Evolutionary conservation across 1,140 invertebrate species (phyloP).

Genomic region (Papilio polyxenes): DNA sequence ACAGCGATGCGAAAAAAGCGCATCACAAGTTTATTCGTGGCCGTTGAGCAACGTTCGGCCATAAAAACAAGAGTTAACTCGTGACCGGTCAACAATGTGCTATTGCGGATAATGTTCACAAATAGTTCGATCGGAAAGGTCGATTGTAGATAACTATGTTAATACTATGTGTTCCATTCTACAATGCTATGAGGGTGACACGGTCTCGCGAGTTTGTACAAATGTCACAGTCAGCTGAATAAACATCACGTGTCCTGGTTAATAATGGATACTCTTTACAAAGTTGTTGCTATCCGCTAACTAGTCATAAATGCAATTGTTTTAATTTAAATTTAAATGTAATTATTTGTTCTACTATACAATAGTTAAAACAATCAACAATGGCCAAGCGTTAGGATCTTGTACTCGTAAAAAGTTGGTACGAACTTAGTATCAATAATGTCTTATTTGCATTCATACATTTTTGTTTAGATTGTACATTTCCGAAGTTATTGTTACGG

Average conservation of each 20-base stretch:
- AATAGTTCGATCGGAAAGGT: too few species aligned
- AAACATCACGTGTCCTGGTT: background rate
- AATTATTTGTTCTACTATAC: too few species aligned
- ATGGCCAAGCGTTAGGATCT: too few species aligned
- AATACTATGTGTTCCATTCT: background rate
- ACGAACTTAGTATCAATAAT: background rate
- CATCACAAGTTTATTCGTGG: too few species aligned
- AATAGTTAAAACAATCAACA: too few species aligned
- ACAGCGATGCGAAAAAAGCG: too few species aligned
- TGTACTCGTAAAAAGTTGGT: background rate
- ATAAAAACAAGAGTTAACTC: too few species aligned
- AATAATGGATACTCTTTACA: background rate
- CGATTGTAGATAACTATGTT: too few species aligned
- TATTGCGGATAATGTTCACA: too few species aligned
- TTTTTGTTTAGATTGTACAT: background rate
- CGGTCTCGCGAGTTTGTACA: background rate
- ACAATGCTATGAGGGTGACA: background rate
- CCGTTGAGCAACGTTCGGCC: too few species aligned
- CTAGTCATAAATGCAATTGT: background rate
- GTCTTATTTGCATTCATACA: background rate
- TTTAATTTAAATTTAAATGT: background rate
- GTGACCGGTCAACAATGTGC: too few species aligned
- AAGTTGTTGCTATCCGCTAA: background rate
- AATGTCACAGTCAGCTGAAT: background rate
- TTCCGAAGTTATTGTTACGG: constrained; percentile 2